A percentile compares a stretch with the other conserved stretches of the same genome.
Conservation (phyloP, 2,797 vertebrate genomes). For the Neoniphon sammara region DNA sequence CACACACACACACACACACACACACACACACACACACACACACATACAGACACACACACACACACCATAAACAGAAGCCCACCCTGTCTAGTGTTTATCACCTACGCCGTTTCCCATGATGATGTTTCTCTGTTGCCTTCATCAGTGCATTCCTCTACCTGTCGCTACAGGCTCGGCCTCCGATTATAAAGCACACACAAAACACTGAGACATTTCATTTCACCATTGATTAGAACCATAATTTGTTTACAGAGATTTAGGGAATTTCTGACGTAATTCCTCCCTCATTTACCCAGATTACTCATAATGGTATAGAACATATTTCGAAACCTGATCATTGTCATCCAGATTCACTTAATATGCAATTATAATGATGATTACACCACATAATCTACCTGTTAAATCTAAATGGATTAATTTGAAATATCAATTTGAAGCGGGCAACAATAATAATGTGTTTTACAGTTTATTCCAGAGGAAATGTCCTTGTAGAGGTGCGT, state of each 20-base stretch:
- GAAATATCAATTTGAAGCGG: background rate
- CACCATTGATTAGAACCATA: slow-evolving; percentile 32
- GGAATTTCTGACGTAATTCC: slow-evolving; percentile 40
- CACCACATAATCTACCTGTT: background rate
- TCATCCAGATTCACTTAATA: background rate
- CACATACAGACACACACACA: slow-evolving; percentile 9
- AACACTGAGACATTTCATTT: slow-evolving; percentile 43
- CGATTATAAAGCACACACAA: slow-evolving; percentile 63
- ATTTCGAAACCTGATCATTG: slow-evolving; percentile 12
- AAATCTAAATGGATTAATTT: background rate
- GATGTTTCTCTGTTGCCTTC: slow-evolving; percentile 53
- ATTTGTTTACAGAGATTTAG: slow-evolving; percentile 55
- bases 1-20: slow-evolving; percentile 34
- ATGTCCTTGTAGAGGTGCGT: slow-evolving; percentile 6
- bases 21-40: slow-evolving; percentile 35
- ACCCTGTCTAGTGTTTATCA: slow-evolving; percentile 11
- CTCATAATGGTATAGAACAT: slow-evolving; percentile 7
- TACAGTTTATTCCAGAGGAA: background rate
- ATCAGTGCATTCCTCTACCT: slow-evolving; percentile 68
- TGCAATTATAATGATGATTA: too few relatives aligned
- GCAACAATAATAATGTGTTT: background rate
- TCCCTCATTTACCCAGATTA: slow-evolving; percentile 35
- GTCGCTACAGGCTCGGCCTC: slow-evolving; percentile 63
- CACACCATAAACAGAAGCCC: slow-evolving; percentile 18
- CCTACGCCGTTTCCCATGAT: slow-evolving; percentile 52